Conservation (phyloP, 1,140 invertebrate species). For the Zaprionus davidi region DNA sequence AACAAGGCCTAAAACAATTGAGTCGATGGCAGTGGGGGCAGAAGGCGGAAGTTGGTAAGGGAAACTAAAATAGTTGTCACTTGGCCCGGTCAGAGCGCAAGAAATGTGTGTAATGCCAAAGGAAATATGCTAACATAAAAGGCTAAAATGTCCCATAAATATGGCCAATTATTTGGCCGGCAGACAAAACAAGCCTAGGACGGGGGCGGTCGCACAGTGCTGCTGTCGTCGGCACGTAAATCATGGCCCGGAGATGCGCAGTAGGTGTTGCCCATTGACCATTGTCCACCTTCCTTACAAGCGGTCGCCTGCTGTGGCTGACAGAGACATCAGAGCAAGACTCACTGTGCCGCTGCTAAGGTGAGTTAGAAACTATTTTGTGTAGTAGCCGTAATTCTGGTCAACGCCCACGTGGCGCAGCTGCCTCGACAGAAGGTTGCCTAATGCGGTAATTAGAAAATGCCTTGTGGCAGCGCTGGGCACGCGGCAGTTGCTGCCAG, state of each 20-base stretch:
- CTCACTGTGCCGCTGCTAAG: constrained; percentile 3
- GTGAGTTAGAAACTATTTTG: constrained; percentile 55
- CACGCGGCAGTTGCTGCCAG: constrained; percentile 57
- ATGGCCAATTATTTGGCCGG: constrained; percentile 74
- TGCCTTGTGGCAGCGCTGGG: constrained; percentile 48
- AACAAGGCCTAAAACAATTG: constrained; percentile 78
- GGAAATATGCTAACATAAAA: constrained; percentile 78
- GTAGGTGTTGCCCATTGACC: constrained; percentile 71
- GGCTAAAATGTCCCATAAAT: constrained; percentile 80
- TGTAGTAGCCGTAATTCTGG: background rate
- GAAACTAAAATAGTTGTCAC: constrained; percentile 75
- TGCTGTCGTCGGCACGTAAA: constrained; percentile 78
- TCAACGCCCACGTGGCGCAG: constrained; percentile 45
- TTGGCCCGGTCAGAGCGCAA: constrained; percentile 22
- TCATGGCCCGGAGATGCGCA: constrained; percentile 42
- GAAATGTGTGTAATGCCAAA: constrained; percentile 61
- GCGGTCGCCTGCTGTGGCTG: constrained; percentile 41
- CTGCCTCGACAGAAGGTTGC: constrained; percentile 27
- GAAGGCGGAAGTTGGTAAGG: background rate
- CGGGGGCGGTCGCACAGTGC: constrained; percentile 30
- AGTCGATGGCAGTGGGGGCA: constrained; percentile 4
- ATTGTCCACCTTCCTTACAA: constrained; percentile 55
- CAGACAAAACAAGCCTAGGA: constrained; percentile 40
- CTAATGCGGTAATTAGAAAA: constrained; percentile 79
- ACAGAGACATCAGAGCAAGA: constrained; percentile 71